Conservation (phyloP, 2,113 vertebrate species). For the Aramus guarauna region DNA sequence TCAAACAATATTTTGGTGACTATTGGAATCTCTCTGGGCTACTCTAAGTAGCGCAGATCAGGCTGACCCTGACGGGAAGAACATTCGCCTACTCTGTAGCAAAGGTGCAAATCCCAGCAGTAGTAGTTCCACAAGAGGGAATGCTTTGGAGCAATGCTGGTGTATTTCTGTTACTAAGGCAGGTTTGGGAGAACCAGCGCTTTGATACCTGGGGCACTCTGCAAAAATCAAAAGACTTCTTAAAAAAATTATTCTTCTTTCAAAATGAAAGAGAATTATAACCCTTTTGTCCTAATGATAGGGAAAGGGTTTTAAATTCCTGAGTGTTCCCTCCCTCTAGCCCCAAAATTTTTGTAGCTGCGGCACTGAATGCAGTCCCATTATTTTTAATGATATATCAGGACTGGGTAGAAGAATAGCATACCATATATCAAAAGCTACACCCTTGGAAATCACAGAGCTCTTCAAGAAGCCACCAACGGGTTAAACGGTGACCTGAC, state of each 20-base stretch:
- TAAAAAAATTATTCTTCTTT: constrained; percentile 17
- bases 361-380: constrained; percentile 32
- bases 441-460: constrained; percentile 37
- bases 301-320: constrained; percentile 49
- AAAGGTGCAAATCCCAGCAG: background rate
- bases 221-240: constrained; percentile 56
- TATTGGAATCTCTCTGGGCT: background rate
- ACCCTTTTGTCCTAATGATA: constrained; percentile 62
- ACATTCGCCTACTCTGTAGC: background rate
- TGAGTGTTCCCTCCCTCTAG: constrained; percentile 14
- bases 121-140: background rate
- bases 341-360: constrained; percentile 52
- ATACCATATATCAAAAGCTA: constrained; percentile 29
- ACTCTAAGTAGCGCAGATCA: background rate
- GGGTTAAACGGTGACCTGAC: constrained; percentile 59
- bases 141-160: background rate
- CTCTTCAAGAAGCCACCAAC: constrained; percentile 28
- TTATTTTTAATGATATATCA: constrained; percentile 64
- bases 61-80: background rate
- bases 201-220: constrained; percentile 34
- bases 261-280: constrained; percentile 59
- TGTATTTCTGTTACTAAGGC: background rate
- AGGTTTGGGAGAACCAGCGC: background rate
- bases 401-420: constrained; percentile 50
- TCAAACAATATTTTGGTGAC: background rate